phyloP scores from a whole-genome alignment of 2,888 invertebrate species.

The Drosophila fungiperda region DNA sequence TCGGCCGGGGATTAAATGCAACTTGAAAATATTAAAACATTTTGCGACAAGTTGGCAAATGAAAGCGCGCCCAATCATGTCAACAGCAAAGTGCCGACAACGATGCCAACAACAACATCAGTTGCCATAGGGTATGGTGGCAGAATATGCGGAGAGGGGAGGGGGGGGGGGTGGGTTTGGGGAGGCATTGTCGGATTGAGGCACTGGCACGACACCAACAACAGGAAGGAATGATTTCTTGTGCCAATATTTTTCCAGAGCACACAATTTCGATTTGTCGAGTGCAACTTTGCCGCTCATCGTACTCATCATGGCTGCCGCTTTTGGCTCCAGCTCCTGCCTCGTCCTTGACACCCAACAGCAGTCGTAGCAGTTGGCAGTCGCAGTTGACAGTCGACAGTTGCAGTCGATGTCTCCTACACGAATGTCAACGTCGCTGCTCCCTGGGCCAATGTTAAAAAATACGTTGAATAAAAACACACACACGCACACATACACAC shows the following conservation, averaged over 20 bases:
- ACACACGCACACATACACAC: constrained; percentile 21
- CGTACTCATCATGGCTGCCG: constrained; percentile 79
- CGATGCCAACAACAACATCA: constrained; percentile 39
- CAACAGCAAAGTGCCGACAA: constrained; percentile 73
- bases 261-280: constrained; percentile 85
- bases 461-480: constrained; percentile 65
- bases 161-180: too few relatives aligned
- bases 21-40: constrained; percentile 81
- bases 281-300: constrained; percentile 82
- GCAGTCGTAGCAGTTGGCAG: constrained; percentile 36
- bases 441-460: constrained; percentile 61
- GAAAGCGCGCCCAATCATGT: constrained; percentile 78
- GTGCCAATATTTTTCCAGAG: constrained; percentile 85
- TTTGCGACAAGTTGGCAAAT: constrained; percentile 82
- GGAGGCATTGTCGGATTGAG: neutral
- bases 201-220: constrained; percentile 69
- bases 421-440: constrained; percentile 71
- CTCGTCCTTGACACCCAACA: constrained; percentile 73
- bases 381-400: neutral
- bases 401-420: constrained; percentile 62
- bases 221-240: constrained; percentile 85
- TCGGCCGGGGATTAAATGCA: constrained; percentile 74
- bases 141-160: neutral
- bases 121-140: neutral
- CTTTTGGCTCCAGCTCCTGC: constrained; percentile 63